These are phyloP conservation scores for Parascotia fuliginaria DNA, from an alignment of 2,888 invertebrate species.

Conservation along the genomic window DNA sequence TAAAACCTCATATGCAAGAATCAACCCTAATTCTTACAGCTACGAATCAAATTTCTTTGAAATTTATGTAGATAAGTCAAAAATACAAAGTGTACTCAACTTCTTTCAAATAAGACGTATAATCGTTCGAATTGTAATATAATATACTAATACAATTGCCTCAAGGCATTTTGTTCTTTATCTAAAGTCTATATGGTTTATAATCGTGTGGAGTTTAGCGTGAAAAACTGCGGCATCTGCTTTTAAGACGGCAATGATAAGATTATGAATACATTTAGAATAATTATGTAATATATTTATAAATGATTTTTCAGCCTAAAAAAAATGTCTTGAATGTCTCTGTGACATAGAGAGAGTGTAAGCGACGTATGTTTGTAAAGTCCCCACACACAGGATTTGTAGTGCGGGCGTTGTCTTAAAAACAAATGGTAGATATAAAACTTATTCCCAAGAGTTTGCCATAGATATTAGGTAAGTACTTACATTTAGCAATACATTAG, in stretches of 20 bases:
- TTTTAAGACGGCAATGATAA: slow-evolving; percentile 31
- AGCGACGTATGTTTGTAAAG: too few species aligned
- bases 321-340: too few species aligned
- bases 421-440: too few species aligned
- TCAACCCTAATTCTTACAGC: rapidly evolving
- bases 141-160: neutral
- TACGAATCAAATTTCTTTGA: slow-evolving; percentile 5
- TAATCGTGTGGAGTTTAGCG: neutral
- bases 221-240: slow-evolving; percentile 25
- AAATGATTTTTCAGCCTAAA: too few species aligned
- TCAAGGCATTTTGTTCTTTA: slow-evolving; percentile 5
- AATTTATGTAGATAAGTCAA: neutral
- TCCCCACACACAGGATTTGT: too few species aligned
- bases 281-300: slow-evolving; percentile 25
- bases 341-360: too few species aligned
- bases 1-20: slow-evolving; percentile 25
- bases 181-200: rapidly evolving
- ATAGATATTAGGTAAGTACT: too few species aligned
- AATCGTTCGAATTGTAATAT: slow-evolving; percentile 7
- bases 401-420: too few species aligned
- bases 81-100: slow-evolving; percentile 11
- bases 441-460: too few species aligned
- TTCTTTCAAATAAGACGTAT: slow-evolving; percentile 13
- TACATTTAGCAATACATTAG: too few species aligned
- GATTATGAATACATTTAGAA: slow-evolving; percentile 28